phyloP scores from a whole-genome alignment of 2,888 invertebrate genomes.

The Pachliopta kotzebuea region DNA sequence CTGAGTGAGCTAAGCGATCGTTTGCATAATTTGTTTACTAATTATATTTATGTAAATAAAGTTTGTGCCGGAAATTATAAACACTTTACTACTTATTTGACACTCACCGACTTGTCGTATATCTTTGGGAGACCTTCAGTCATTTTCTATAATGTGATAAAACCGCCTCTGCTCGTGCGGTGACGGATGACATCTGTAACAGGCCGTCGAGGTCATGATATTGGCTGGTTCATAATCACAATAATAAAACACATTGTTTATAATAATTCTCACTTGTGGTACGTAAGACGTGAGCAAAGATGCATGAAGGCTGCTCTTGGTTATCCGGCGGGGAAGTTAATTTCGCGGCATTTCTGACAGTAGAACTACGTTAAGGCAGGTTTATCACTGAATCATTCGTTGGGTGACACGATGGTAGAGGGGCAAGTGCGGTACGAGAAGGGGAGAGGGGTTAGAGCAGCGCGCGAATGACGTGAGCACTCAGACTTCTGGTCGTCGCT shows the following conservation, averaged over 20 bases:
- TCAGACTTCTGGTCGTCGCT: constrained; percentile 28
- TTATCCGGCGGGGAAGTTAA: constrained; percentile 54
- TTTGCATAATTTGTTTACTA: background rate
- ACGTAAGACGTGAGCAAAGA: constrained; percentile 60
- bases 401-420: constrained; percentile 40
- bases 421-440: constrained; percentile 28
- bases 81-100: constrained; percentile 12
- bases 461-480: constrained; percentile 33
- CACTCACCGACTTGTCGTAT: constrained; percentile 76
- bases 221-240: constrained; percentile 41
- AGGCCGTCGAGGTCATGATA: constrained; percentile 67
- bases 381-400: constrained; percentile 61
- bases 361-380: constrained; percentile 59
- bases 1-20: background rate
- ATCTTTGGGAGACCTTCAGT: constrained; percentile 67
- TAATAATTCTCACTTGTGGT: constrained; percentile 62
- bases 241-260: constrained; percentile 23
- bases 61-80: background rate
- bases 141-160: constrained; percentile 79
- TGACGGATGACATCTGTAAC: constrained; percentile 76
- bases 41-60: background rate
- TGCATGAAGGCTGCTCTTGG: constrained; percentile 65
- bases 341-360: constrained; percentile 62
- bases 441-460: constrained; percentile 22
- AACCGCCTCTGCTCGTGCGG: constrained; percentile 74